These are phyloP conservation scores for Rhagium mordax DNA, from an alignment of 2,888 invertebrate species.

Conservation along the genomic window DNA sequence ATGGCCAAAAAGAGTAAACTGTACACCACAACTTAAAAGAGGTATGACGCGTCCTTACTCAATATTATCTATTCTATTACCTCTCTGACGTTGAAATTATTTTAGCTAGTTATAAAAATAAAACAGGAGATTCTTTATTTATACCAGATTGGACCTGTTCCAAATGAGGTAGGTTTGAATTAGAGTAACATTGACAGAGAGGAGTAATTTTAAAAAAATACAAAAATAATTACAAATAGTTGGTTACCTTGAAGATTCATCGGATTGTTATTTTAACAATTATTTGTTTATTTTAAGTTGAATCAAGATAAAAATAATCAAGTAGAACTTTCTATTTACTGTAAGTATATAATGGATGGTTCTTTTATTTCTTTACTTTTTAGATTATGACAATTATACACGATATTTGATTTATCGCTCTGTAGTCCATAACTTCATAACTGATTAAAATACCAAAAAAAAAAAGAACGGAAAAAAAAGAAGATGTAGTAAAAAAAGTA, in stretches of 20 bases:
- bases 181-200: neutral
- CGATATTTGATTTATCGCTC: too few relatives aligned
- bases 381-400: too few relatives aligned
- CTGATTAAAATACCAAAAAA: too few relatives aligned
- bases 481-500: too few relatives aligned
- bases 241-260: neutral
- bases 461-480: too few relatives aligned
- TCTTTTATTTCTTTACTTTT: too few relatives aligned
- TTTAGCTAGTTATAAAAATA: slow-evolving; percentile 29
- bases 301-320: neutral
- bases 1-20: too few relatives aligned
- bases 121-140: slow-evolving; percentile 1
- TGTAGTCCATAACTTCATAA: too few relatives aligned
- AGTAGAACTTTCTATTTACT: neutral
- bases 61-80: neutral
- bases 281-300: neutral
- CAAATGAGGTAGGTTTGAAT: slow-evolving; percentile 14
- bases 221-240: slow-evolving; percentile 3
- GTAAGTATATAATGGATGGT: neutral
- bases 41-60: neutral
- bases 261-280: slow-evolving; percentile 5
- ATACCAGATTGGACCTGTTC: slow-evolving; percentile 26
- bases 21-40: neutral
- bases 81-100: slow-evolving; percentile 2
- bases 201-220: slow-evolving; percentile 2